phyloP scores from a whole-genome alignment of 2,888 invertebrate species.

The Drosophila neutralis region DNA sequence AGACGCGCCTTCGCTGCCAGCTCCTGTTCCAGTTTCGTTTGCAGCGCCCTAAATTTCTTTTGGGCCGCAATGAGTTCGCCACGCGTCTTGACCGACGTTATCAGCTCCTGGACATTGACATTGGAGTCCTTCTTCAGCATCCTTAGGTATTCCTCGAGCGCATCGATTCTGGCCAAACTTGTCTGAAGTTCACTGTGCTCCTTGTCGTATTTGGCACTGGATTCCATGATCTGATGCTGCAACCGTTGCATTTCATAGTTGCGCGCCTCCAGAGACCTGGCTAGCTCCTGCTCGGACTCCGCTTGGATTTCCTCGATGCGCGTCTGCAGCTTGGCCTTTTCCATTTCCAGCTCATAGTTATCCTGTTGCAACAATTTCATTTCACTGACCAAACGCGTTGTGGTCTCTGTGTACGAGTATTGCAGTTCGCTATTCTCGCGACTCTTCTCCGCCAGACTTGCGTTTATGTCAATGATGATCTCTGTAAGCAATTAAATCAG shows the following conservation, averaged over 20 bases:
- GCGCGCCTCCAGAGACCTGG: constrained; percentile 80
- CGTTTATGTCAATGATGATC: constrained; percentile 86
- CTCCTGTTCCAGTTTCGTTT: constrained; percentile 85
- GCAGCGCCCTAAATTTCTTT: constrained; percentile 86
- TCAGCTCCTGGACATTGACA: constrained; percentile 85
- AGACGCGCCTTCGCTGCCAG: constrained; percentile 84
- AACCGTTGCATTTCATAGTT: constrained; percentile 82
- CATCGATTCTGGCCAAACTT: constrained; percentile 83
- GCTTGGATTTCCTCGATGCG: constrained; percentile 82
- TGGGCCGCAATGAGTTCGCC: constrained; percentile 87
- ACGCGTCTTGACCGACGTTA: constrained; percentile 87
- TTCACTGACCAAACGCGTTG: constrained; percentile 86
- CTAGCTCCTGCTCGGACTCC: constrained; percentile 83
- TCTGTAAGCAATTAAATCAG: constrained; percentile 65
- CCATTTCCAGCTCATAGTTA: constrained; percentile 86
- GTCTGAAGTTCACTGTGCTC: constrained; percentile 81
- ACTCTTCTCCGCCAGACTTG: constrained; percentile 86
- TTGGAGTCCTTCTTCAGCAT: constrained; percentile 84
- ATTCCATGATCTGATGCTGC: constrained; percentile 80
- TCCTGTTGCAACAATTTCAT: constrained; percentile 86
- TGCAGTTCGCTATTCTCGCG: constrained; percentile 86
- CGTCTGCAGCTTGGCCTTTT: constrained; percentile 82
- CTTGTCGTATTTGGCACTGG: constrained; percentile 77
- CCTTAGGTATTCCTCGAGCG: constrained; percentile 85
- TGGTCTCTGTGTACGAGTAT: constrained; percentile 82